Conservation (phyloP, 37 sponge, comb jelly and placozoan species). For the Tethya wilhelma region DNA sequence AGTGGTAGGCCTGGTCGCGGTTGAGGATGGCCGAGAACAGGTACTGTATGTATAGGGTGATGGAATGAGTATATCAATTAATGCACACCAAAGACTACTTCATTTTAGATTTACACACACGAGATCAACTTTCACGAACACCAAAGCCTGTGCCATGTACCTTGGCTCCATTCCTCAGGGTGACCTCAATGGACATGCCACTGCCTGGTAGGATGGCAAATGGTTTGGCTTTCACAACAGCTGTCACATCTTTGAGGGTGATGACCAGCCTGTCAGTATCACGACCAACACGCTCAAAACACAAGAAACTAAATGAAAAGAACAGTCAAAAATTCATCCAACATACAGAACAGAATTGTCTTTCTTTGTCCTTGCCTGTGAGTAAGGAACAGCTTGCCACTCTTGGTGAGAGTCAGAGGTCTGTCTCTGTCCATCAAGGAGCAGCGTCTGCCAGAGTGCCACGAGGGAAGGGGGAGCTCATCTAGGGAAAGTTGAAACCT, state of each 20-base stretch:
- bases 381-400: constrained; percentile 80
- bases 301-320: constrained; percentile 16
- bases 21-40: constrained; percentile 73
- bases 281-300: constrained; percentile 56
- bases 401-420: constrained; percentile 67
- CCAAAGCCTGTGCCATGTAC: constrained; percentile 14
- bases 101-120: not conserved
- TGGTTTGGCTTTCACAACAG: constrained; percentile 73
- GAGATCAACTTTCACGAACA: not conserved
- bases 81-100: too few relatives aligned
- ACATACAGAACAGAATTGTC: not conserved
- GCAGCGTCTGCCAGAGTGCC: constrained; percentile 69
- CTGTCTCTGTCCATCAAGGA: constrained; percentile 68
- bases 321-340: not conserved
- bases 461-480: constrained; percentile 58
- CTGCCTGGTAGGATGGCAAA: constrained; percentile 87
- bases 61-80: too few relatives aligned
- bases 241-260: constrained; percentile 39
- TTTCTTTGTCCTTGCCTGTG: constrained; percentile 24
- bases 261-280: constrained; percentile 48
- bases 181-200: constrained; percentile 85
- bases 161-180: constrained; percentile 47
- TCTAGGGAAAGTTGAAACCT: constrained; percentile 48
- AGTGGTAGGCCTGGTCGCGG: constrained; percentile 54
- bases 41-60: constrained; percentile 1